Percentiles rank a stretch among this genome's conserved stretches.
Conservation (phyloP, 2,797 vertebrate species). For the Enteromius viviparus region DNA sequence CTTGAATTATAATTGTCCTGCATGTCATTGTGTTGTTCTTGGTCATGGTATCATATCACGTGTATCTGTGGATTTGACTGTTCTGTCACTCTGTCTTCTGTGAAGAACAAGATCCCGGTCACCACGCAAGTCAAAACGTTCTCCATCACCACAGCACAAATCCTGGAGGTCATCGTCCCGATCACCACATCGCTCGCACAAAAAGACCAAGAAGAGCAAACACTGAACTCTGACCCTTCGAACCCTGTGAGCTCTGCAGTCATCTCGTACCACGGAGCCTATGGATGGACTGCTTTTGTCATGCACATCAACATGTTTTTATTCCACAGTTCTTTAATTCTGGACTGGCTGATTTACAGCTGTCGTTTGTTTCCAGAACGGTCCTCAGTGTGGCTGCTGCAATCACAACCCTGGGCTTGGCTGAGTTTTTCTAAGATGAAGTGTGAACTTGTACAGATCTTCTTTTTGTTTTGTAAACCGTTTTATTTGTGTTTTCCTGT, state of each 20-base stretch:
- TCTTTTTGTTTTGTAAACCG: slow-evolving; percentile 64
- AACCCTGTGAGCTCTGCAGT: slow-evolving; percentile 12
- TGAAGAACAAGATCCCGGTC: slow-evolving; percentile 73
- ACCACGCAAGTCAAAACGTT: slow-evolving; percentile 78
- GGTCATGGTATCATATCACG: not conserved
- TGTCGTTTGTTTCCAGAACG: slow-evolving; percentile 49
- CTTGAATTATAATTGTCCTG: not conserved
- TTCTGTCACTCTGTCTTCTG: not conserved
- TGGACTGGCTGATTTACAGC: slow-evolving; percentile 55
- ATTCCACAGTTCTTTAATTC: slow-evolving; percentile 56
- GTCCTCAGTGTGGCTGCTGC: slow-evolving; percentile 58
- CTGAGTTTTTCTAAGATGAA: slow-evolving; percentile 75
- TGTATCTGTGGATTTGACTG: not conserved
- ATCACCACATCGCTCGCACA: slow-evolving; percentile 81
- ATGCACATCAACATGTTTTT: slow-evolving; percentile 48
- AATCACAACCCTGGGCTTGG: slow-evolving; percentile 63
- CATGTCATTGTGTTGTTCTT: not conserved
- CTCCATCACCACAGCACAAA: slow-evolving; percentile 75
- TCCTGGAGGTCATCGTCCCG: slow-evolving; percentile 72
- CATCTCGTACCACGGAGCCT: slow-evolving; percentile 42
- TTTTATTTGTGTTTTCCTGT: slow-evolving; percentile 77
- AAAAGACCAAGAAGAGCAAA: slow-evolving; percentile 84
- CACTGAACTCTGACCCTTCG: slow-evolving; percentile 68
- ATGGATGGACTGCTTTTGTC: slow-evolving; percentile 47
- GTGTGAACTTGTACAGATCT: slow-evolving; percentile 77